Conservation (phyloP, 2,888 invertebrate genomes). For the Apotomis betuletana region DNA sequence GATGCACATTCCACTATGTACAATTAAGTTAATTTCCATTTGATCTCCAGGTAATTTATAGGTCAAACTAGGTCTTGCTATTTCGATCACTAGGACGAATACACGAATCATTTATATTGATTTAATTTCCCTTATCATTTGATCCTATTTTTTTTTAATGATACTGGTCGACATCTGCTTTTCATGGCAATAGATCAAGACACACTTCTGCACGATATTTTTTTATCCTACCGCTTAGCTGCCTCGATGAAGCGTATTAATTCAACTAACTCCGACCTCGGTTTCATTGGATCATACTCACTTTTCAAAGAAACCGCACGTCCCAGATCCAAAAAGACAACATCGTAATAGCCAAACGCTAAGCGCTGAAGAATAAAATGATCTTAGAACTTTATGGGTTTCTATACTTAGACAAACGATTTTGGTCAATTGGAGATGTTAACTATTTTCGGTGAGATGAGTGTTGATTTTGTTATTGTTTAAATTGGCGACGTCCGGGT, state of each 20-base stretch:
- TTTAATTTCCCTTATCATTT: too few relatives aligned
- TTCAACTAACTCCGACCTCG: constrained; percentile 7
- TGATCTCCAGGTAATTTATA: neutral
- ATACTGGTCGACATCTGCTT: too few relatives aligned
- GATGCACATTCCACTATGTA: neutral
- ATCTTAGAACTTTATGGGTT: neutral
- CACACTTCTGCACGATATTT: neutral
- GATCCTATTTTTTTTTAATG: too few relatives aligned
- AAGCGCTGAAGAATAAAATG: neutral
- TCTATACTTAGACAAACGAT: neutral
- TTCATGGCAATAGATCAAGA: neutral
- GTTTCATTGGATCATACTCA: neutral
- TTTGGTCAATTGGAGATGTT: neutral
- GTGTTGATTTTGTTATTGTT: constrained; percentile 6
- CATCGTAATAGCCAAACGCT: neutral
- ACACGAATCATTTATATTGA: too few relatives aligned
- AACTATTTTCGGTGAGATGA: neutral
- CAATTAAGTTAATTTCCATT: neutral
- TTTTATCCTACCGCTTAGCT: neutral
- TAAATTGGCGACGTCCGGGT: constrained; percentile 1
- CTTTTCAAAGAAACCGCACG: constrained; percentile 12
- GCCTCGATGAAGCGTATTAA: neutral
- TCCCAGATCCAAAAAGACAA: neutral
- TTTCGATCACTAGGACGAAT: neutral
- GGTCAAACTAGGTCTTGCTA: neutral